phyloP scores from a whole-genome alignment of 2,888 invertebrate genomes.

The Syrphus vitripennis region DNA sequence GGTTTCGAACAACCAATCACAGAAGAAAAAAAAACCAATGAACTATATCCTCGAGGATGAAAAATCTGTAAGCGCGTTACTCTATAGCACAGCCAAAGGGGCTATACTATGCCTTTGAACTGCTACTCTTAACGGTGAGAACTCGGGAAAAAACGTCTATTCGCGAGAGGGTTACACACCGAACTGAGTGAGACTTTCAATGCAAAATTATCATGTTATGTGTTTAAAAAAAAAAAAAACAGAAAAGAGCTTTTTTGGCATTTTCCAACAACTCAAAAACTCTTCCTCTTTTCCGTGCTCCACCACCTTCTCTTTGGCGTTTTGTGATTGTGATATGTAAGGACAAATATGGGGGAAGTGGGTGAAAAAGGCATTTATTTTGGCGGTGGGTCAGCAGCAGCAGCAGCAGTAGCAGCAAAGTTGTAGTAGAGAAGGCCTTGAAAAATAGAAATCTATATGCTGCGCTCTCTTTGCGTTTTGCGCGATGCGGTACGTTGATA shows the following conservation, averaged over 20 bases:
- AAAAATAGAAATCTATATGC: constrained; percentile 57
- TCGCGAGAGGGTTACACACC: constrained; percentile 79
- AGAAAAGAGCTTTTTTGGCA: constrained; percentile 44
- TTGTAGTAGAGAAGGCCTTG: constrained; percentile 71
- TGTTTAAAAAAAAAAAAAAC: not conserved
- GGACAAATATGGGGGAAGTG: not conserved
- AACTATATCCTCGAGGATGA: constrained; percentile 24
- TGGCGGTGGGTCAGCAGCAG: constrained; percentile 34
- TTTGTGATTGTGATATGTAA: not conserved
- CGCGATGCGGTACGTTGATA: not conserved
- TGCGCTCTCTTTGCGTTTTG: constrained; percentile 49
- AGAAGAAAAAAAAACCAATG: constrained; percentile 8
- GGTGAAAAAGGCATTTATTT: constrained; percentile 23
- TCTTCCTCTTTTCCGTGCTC: not conserved
- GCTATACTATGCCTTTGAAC: not conserved
- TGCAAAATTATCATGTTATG: constrained; percentile 56
- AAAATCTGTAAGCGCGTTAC: constrained; percentile 51
- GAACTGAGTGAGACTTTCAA: constrained; percentile 75
- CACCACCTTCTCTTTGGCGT: not conserved
- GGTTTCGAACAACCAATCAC: not conserved
- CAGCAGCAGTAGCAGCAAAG: constrained; percentile 13
- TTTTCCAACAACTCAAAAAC: not conserved
- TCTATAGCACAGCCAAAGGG: constrained; percentile 20
- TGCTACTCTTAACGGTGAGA: constrained; percentile 34
- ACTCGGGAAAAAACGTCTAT: constrained; percentile 75